Evolutionary conservation across 2,113 vertebrate species (phyloP), one percentile per base, ranked within the genome.

Genomic region (Perccottus glenii): DNA sequence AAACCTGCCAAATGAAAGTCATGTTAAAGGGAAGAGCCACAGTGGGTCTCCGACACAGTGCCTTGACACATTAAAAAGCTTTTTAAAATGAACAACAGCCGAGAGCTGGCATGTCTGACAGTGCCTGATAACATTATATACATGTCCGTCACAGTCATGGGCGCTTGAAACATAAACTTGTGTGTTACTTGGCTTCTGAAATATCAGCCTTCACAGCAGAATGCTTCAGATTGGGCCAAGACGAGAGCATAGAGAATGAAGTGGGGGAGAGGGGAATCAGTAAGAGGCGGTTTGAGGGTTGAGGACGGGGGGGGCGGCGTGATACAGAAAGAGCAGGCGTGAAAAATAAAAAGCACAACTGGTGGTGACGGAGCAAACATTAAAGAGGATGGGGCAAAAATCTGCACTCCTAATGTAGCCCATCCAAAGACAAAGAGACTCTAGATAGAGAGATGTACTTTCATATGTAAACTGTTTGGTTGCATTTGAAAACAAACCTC

Each of bases 281-380:
- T 3, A 1, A 58, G 49, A 64, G 60, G 55, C 36, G 6, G 67
- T 60, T 35, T 42, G 47, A 27, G 67, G 51, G 72, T 45, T 69
- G 52, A 62, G 9, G 35, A 55, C 50, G 6, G 51, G 19, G 59
- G 32, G 55, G 12, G 63, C 16, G n/a, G 56, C 33, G 53, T 11
- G 63, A n/a, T 14, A 15, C 58, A 51, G 49, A 66, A 79, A 85
- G 73, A 62, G 64, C 58, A 65, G 74, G 82, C 70, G 50, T 92
- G 89, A 90, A 91, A 90, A 91, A 91, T 92, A 79, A 88, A 90
- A 90, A 84, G 60, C 78, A 84, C 83, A 91, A 92, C 86, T 80
- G 70, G 78, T 86, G 86, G 86, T 89, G 90, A 90, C 67, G 73
- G 85, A 85, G 76, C 64, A 64, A 75, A 67, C 75, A 60, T 67